These are phyloP conservation scores for Pandemis heparana DNA, from an alignment of 2,888 invertebrate species.

Conservation along the genomic window DNA sequence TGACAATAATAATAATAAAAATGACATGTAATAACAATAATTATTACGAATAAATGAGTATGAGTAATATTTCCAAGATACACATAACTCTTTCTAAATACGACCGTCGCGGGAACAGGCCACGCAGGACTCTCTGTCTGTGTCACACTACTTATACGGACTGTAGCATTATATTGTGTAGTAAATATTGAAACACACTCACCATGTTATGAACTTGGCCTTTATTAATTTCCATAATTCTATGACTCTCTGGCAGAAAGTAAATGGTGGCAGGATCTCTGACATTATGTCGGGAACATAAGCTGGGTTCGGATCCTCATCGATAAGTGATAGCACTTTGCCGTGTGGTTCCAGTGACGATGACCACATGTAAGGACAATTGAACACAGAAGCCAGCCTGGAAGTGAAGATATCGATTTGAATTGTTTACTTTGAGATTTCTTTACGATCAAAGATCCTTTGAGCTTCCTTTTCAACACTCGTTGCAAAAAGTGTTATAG, in stretches of 20 bases:
- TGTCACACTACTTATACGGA: too few species aligned
- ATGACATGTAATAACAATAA: too few species aligned
- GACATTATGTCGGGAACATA: slow-evolving; percentile 50
- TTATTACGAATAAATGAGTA: too few species aligned
- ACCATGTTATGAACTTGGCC: slow-evolving; percentile 24
- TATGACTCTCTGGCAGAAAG: slow-evolving; percentile 52
- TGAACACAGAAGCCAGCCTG: slow-evolving; percentile 60
- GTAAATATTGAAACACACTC: neutral
- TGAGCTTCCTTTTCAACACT: too few species aligned
- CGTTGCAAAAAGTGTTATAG: too few species aligned
- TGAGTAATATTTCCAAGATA: too few species aligned
- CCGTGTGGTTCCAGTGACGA: slow-evolving; percentile 53
- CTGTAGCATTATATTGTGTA: slow-evolving; percentile 10
- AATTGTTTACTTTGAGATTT: neutral
- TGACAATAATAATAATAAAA: too few species aligned
- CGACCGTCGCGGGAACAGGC: too few species aligned
- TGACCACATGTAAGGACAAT: slow-evolving; percentile 61
- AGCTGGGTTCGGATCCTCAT: slow-evolving; percentile 50
- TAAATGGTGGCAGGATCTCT: slow-evolving; percentile 51
- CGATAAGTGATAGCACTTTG: slow-evolving; percentile 46
- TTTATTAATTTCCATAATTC: slow-evolving; percentile 50
- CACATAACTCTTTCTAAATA: too few species aligned
- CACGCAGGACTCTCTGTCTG: too few species aligned
- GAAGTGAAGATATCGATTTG: slow-evolving; percentile 35
- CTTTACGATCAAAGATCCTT: neutral